Conservation (phyloP, 2,888 invertebrate species). For the Ophion ellenae region DNA sequence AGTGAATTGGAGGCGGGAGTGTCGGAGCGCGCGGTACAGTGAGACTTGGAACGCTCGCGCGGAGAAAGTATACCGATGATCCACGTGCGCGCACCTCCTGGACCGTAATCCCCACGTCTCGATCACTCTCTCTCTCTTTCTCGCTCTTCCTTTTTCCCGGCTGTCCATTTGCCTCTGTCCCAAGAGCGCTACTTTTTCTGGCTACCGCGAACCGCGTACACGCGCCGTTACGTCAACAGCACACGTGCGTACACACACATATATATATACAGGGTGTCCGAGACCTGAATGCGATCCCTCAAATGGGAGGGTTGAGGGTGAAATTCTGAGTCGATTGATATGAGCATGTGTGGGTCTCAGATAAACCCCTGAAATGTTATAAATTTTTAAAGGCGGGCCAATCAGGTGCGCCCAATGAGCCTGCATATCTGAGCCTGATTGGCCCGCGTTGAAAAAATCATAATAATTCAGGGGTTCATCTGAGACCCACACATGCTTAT, state of each 20-base stretch:
- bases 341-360: too few relatives aligned
- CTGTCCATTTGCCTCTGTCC: slow-evolving; percentile 13
- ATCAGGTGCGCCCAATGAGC: too few relatives aligned
- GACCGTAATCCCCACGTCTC: slow-evolving; percentile 68
- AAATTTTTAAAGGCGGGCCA: too few relatives aligned
- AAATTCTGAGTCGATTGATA: too few relatives aligned
- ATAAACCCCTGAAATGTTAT: too few relatives aligned
- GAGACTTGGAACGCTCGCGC: slow-evolving; percentile 50
- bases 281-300: too few relatives aligned
- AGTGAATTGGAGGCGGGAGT: slow-evolving; percentile 70
- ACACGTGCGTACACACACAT: slow-evolving; percentile 1
- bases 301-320: too few relatives aligned
- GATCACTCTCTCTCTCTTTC: slow-evolving; percentile 74
- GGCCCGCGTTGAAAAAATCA: too few relatives aligned
- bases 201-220: neutral
- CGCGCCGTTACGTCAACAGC: slow-evolving; percentile 12
- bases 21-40: slow-evolving; percentile 18
- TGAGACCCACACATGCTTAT: too few relatives aligned
- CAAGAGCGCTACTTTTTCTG: neutral
- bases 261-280: too few relatives aligned
- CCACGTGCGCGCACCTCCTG: slow-evolving; percentile 51
- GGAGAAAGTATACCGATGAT: slow-evolving; percentile 73
- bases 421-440: too few relatives aligned
- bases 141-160: slow-evolving; percentile 24
- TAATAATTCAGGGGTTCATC: too few relatives aligned